These are phyloP conservation scores for Polypterus bichir DNA, from an alignment of 2,113 vertebrate genomes.

Conservation along the genomic window DNA sequence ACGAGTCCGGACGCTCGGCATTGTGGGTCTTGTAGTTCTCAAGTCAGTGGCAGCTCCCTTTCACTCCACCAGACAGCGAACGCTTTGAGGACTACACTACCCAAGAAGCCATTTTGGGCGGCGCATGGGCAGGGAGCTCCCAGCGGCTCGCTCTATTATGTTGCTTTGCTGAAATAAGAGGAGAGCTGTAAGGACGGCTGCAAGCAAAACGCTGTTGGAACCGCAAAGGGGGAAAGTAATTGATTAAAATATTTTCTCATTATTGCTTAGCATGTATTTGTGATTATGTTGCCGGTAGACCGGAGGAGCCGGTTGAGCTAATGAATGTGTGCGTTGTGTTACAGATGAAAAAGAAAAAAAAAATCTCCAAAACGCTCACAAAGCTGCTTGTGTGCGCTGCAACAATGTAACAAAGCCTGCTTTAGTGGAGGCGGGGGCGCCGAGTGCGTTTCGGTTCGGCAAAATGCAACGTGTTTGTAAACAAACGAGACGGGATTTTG, in stretches of 20 bases:
- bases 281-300: slow-evolving; percentile 20
- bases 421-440: slow-evolving; percentile 19
- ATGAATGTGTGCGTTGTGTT: too few species aligned
- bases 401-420: slow-evolving; percentile 65
- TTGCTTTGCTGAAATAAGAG: slow-evolving; percentile 80
- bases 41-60: slow-evolving; percentile 5
- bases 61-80: slow-evolving; percentile 2
- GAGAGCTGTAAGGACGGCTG: slow-evolving; percentile 55
- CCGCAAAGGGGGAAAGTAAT: slow-evolving; percentile 60
- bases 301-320: slow-evolving; percentile 9
- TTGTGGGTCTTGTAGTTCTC: slow-evolving; percentile 50
- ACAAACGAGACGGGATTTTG: slow-evolving; percentile 18
- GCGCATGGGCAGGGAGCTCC: slow-evolving; percentile 70
- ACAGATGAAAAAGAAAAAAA: too few species aligned
- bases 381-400: slow-evolving; percentile 62
- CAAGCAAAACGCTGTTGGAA: slow-evolving; percentile 60
- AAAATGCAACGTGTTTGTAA: slow-evolving; percentile 23
- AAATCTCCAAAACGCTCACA: slow-evolving; percentile 11
- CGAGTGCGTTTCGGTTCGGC: slow-evolving; percentile 20
- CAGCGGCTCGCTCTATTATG: slow-evolving; percentile 80
- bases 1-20: slow-evolving; percentile 9
- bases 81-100: slow-evolving; percentile 52
- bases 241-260: slow-evolving; percentile 43
- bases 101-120: slow-evolving; percentile 44
- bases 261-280: slow-evolving; percentile 28